Evolutionary conservation across 1,140 invertebrate species (phyloP), one percentile per base, ranked within the genome.

Genomic region (Charaxes varanes): DNA sequence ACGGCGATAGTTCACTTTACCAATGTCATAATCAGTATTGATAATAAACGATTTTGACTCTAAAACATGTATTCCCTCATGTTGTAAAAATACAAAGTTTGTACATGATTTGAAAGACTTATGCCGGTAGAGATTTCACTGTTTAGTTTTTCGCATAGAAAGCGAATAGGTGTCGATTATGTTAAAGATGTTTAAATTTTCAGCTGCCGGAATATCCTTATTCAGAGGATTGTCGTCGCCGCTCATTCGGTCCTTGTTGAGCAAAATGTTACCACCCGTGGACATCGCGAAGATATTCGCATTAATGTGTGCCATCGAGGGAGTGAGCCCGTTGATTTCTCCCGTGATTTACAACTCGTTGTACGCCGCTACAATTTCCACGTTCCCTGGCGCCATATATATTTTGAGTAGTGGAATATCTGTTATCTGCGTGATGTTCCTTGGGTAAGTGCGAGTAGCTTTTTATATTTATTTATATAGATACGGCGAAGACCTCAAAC

Each of bases 201-300:
- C 57, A 87, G 86, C 84, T 47, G 62, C 77, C 4, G 42, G 59
- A 4, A 27, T 90, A 36, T 85, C 86, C 22, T 55, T 86, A 10
- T 87, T 91, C 28, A 70, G 82, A 40, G 86, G 84, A 1, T 67
- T 90, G 14, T 78, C 86, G 7, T 80, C 85, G 4, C 89, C 91
- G 13, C 83, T 90, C 52, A 86, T 89, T 23, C 83, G 91, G 37
- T 86, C 90, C 1, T 73, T 89, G 26, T 62, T 92, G 7, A 89
- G 91, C 1, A 91, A 92, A 62, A 86, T 88, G 15, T 84, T 91
- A n/a, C 87, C 88, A 2, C 23, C 77, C 3, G 84, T 88, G 14
- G 91, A 92, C 65, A 82, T 89, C 41, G 91, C 91, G 64, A 88
- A 88, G 69, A 84, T 89, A 16, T 90, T 90, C 50, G 88, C 90